phyloP scores from a whole-genome alignment of 1,140 invertebrate genomes.

The Oppia nitens region DNA sequence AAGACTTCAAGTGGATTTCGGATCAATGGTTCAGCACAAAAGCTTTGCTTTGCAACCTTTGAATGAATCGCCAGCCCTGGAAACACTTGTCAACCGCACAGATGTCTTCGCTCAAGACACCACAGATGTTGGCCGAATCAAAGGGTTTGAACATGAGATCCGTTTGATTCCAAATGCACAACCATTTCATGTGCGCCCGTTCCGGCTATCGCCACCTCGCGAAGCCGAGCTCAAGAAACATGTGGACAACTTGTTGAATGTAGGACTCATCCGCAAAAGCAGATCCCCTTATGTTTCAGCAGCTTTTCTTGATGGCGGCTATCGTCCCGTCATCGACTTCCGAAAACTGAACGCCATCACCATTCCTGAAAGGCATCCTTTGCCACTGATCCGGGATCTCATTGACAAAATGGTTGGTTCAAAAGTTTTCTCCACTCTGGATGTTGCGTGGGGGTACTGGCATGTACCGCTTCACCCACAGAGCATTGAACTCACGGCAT shows the following conservation, averaged over 20 bases:
- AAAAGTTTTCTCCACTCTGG: constrained; percentile 26
- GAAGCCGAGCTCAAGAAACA: constrained; percentile 2
- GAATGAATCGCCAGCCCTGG: no score
- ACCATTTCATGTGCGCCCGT: neutral
- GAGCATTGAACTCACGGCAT: constrained; percentile 28
- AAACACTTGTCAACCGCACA: no score
- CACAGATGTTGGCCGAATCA: neutral
- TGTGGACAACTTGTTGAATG: neutral
- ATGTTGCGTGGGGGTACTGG: constrained; percentile 27
- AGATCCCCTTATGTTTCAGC: constrained; percentile 1
- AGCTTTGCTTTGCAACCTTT: no score
- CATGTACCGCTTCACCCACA: constrained; percentile 25
- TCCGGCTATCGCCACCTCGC: neutral
- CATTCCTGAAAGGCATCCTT: constrained; percentile 13
- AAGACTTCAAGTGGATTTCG: no score
- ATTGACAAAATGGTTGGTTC: constrained; percentile 25
- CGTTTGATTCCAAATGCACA: neutral
- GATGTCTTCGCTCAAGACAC: neutral
- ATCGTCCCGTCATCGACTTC: constrained; percentile 13
- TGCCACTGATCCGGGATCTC: constrained; percentile 33
- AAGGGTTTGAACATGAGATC: neutral
- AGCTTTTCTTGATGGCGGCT: constrained; percentile 4
- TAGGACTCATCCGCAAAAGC: neutral
- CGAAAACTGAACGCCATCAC: constrained; percentile 14
- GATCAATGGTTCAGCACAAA: no score